Evolutionary conservation across 1,140 invertebrate genomes (phyloP).

Genomic region (Papilio aristodemus): DNA sequence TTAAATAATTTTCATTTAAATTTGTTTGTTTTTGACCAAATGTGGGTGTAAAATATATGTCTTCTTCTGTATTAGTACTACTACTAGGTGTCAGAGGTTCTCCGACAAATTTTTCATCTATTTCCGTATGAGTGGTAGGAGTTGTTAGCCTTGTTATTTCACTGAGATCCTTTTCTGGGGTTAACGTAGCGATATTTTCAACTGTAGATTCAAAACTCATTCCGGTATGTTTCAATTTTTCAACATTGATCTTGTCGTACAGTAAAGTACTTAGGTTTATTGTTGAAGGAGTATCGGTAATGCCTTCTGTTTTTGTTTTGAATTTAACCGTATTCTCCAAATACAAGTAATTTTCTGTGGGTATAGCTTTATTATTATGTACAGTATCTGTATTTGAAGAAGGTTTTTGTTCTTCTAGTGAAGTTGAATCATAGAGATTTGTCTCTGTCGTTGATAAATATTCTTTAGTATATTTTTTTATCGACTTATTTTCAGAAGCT

Average conservation of each 20-base stretch:
- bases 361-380: not conserved
- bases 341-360: conserved; percentile 1
- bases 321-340: not conserved
- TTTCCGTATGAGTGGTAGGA: not conserved
- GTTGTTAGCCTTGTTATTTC: not conserved
- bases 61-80: not conserved
- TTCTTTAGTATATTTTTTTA: not conserved
- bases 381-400: not conserved
- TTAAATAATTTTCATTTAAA: not conserved
- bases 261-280: not conserved
- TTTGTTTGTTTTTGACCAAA: not conserved
- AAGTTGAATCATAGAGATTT: not conserved
- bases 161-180: not conserved
- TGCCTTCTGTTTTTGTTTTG: conserved; percentile 19
- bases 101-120: not conserved
- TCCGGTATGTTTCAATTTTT: conserved; percentile 4
- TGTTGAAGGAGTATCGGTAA: conserved; percentile 1
- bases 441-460: not conserved
- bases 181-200: conserved; percentile 9
- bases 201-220: conserved; percentile 22
- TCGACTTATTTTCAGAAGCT: not conserved
- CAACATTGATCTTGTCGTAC: not conserved
- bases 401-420: not conserved
- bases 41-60: conserved; percentile 6
- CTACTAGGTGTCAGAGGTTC: not conserved